phyloP scores from a whole-genome alignment of 2,888 invertebrate species.

The Eupithecia vulgata region DNA sequence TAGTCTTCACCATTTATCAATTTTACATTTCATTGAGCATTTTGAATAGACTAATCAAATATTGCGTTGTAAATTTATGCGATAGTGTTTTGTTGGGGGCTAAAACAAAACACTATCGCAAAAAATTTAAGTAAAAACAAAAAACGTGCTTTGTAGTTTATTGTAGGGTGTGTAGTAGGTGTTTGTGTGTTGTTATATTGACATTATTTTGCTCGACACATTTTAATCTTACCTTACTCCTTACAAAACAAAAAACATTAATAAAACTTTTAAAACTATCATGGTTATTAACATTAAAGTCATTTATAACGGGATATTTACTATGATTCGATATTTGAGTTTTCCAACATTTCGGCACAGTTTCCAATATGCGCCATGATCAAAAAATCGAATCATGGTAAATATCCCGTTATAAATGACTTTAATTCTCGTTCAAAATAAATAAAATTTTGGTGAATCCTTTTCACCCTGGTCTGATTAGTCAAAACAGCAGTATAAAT shows the following conservation, averaged over 20 bases:
- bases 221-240: neutral
- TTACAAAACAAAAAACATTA: no score
- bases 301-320: no score
- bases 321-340: no score
- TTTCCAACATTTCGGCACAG: no score
- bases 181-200: neutral
- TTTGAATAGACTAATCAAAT: slow-evolving; percentile 49
- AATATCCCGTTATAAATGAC: no score
- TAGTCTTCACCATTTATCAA: slow-evolving; percentile 50
- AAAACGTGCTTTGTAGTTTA: neutral
- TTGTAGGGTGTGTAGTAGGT: neutral
- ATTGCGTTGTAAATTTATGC: slow-evolving; percentile 27
- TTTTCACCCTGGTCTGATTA: neutral
- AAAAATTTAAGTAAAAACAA: neutral
- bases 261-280: no score
- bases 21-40: slow-evolving; percentile 50
- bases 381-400: no score
- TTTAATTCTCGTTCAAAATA: neutral
- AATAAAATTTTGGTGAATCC: no score
- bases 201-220: no score
- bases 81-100: slow-evolving; percentile 30
- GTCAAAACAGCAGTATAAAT: slow-evolving; percentile 27
- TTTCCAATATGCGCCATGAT: no score
- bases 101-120: no score
- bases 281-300: no score